Base-by-base conservation (phyloP, 1,140 invertebrate genomes). In the Drosophila miranda region DNA sequence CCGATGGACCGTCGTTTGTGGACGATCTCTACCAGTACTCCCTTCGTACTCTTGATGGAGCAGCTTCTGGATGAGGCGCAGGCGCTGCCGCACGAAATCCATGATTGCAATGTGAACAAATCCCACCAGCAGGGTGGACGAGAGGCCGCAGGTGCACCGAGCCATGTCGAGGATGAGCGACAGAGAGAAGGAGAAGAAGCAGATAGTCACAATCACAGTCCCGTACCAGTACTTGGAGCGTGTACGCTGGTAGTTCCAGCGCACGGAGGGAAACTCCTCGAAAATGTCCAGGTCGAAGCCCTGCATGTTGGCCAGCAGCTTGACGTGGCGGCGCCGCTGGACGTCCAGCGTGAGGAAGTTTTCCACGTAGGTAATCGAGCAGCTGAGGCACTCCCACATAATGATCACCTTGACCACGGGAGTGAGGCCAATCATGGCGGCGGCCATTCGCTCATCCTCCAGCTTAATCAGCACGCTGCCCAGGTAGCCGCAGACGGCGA, bases 11-110 rank as follows among this genome's bases (percentile, higher is more conserved):
- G 50, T 26, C 49, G 41, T 14, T 16, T 21, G 14, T 0, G 2
- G 7, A 44, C 23, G 23, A 5, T 26, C 23, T 6, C 23, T 26
- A 26, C 2, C 1, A 16, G 2, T 28, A 4, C n/a, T 13, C n/a
- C 7, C 21, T 0, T 13, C 23, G 19, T 75, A 75, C 1, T 57
- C n/a, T 38, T 88, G 75, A 5, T 58, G 42, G 16, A 88, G 46
- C 6, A 90, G 38, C 43, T 74, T 69, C 30, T 70, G 71, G 9
- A 86, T 51, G 0, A 90, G 44, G 2, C 88, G 80, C 57, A 66
- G 71, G 6, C 88, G 88, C 16, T 89, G 19, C 0, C 88, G 80
- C 26, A 88, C 14, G 49, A 82, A 79, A 45, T 90, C 88, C 75
- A 90, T 88, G 1, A 79, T 61, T 0, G 9, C 88, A 6, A 88